Conservation (phyloP, 1,140 invertebrate genomes). For the Heliconius congener region DNA sequence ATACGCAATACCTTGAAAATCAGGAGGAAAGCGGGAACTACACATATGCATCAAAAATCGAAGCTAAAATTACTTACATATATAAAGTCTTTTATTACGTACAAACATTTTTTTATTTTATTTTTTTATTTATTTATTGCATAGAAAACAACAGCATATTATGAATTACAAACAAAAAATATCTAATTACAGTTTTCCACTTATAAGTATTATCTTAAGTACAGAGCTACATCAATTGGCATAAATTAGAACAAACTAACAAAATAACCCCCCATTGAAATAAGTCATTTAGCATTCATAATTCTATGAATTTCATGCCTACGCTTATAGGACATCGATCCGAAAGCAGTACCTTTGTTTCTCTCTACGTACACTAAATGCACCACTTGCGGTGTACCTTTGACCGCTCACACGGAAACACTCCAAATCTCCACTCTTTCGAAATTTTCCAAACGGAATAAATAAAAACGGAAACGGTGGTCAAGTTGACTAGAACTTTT, state of each 20-base stretch:
- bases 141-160: no score
- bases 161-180: no score
- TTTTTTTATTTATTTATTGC: no score
- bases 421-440: constrained; percentile 13
- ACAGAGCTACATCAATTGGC: no score
- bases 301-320: constrained; percentile 15
- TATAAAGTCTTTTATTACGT: no score
- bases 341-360: constrained; percentile 12
- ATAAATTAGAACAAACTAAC: not conserved
- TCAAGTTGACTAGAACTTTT: not conserved
- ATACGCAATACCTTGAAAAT: no score
- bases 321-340: not conserved
- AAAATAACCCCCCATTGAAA: not conserved
- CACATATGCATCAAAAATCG: no score
- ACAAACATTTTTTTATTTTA: no score
- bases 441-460: not conserved
- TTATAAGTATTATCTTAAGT: no score
- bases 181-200: no score
- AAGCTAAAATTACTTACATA: no score
- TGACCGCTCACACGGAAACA: constrained; percentile 44
- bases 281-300: not conserved
- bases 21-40: no score
- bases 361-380: constrained; percentile 14
- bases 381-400: constrained; percentile 31
- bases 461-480: constrained; percentile 9